Evolutionary conservation across 1,140 invertebrate genomes (phyloP).

Genomic region (Bombus vancouverensis): DNA sequence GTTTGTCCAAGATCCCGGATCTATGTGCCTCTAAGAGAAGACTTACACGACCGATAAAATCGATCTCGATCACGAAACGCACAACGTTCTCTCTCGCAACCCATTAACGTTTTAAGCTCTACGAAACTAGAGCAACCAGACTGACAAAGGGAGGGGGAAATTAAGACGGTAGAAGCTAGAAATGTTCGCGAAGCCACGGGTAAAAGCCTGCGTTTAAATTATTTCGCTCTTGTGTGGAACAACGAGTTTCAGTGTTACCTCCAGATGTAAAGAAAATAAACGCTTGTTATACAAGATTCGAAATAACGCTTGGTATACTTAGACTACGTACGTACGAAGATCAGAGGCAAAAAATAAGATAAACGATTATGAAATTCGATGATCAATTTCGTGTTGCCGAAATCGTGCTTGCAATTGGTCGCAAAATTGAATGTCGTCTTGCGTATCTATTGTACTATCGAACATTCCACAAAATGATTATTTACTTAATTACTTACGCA

Average conservation of each 20-base stretch:
- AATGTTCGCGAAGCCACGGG: neutral
- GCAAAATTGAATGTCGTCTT: neutral
- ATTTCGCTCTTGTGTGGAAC: neutral
- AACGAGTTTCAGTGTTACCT: neutral
- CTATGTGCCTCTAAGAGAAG: neutral
- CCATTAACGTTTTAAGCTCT: neutral
- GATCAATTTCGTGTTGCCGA: neutral
- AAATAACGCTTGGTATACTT: neutral
- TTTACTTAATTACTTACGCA: too few relatives aligned
- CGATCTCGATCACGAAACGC: neutral
- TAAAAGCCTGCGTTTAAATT: neutral
- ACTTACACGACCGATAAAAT: neutral
- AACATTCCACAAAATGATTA: neutral
- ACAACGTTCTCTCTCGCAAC: neutral
- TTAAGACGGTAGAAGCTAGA: neutral
- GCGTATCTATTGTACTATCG: neutral
- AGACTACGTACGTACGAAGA: neutral
- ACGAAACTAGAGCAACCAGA: neutral
- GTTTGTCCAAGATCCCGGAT: neutral
- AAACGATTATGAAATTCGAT: neutral
- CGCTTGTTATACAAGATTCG: neutral
- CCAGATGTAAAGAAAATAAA: slow-evolving; percentile 5
- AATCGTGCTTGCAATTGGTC: neutral
- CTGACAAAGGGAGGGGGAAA: neutral
- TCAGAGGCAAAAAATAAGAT: neutral